Conservation (phyloP, 1,140 invertebrate species). For the Andrena cerasifolii region DNA sequence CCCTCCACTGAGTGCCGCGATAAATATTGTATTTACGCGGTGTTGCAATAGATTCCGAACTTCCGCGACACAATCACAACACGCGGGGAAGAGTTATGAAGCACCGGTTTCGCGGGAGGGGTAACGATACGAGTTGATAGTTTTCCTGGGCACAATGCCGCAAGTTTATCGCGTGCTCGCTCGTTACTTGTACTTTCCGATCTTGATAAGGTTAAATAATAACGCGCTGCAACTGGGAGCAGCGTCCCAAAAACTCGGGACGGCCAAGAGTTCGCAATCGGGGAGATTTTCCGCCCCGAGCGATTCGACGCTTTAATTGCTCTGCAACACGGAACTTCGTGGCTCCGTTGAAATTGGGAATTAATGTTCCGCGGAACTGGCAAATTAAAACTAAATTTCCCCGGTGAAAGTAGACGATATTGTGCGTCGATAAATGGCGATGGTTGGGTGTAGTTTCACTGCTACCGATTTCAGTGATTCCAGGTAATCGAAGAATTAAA, state of each 20-base stretch:
- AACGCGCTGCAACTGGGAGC: background rate
- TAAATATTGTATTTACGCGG: slow-evolving; percentile 59
- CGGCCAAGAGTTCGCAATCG: background rate
- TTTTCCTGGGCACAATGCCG: background rate
- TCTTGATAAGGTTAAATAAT: slow-evolving; percentile 42
- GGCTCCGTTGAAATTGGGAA: no score
- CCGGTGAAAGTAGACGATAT: no score
- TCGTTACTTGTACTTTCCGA: slow-evolving; percentile 23
- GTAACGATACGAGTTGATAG: slow-evolving; percentile 14
- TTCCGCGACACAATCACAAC: slow-evolving; percentile 48
- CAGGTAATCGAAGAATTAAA: no score
- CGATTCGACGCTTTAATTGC: slow-evolving; percentile 32
- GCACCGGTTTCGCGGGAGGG: slow-evolving; percentile 16
- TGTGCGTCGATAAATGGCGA: no score
- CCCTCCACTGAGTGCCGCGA: slow-evolving; percentile 21
- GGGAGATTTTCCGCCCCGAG: no score
- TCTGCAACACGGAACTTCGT: background rate
- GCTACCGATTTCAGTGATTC: no score
- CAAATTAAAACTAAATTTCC: no score
- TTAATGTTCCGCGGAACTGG: no score
- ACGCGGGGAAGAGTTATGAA: slow-evolving; percentile 59
- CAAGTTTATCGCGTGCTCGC: slow-evolving; percentile 32
- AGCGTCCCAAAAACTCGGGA: background rate
- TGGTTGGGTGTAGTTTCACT: no score
- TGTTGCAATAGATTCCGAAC: slow-evolving; percentile 48